These are phyloP conservation scores for Canis aureus DNA, from an alignment of 2,113 vertebrate genomes.

Conservation along the genomic window DNA sequence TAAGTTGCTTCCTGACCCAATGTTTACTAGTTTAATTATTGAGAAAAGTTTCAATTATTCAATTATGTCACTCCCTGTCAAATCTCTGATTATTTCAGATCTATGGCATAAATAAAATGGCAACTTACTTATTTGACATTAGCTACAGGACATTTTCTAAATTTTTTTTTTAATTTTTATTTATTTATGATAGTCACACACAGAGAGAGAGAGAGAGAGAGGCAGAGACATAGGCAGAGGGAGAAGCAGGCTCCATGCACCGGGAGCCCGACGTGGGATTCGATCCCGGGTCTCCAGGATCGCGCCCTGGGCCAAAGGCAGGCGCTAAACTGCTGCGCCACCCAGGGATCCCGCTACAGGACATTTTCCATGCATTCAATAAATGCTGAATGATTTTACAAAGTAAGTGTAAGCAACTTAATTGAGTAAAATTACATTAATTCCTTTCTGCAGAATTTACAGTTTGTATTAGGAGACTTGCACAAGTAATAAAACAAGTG, in stretches of 20 bases:
- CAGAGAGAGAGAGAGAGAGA: too few relatives aligned
- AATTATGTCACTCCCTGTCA: not conserved
- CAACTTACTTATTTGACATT: not conserved
- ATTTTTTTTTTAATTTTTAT: too few relatives aligned
- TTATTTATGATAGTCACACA: too few relatives aligned
- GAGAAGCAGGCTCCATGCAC: too few relatives aligned
- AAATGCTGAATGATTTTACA: not conserved
- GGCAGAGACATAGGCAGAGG: too few relatives aligned
- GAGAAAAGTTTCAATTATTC: slow-evolving; percentile 51
- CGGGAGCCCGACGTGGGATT: too few relatives aligned
- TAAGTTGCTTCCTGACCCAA: not conserved
- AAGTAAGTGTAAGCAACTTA: not conserved
- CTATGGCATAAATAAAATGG: not conserved
- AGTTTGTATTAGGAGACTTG: not conserved
- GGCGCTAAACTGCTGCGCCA: too few relatives aligned
- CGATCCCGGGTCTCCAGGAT: too few relatives aligned
- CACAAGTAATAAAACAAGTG: not conserved
- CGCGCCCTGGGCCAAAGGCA: too few relatives aligned
- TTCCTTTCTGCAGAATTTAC: not conserved
- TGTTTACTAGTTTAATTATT: slow-evolving; percentile 49
- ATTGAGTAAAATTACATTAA: not conserved
- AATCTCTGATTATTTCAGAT: not conserved
- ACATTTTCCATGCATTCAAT: not conserved
- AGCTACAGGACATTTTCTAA: not conserved
- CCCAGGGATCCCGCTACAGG: too few relatives aligned